A percentile compares a stretch with the other conserved stretches of the same genome.
Evolutionary conservation across 2,797 vertebrate species (phyloP).

Genomic region (Poeciliopsis presidionis): DNA sequence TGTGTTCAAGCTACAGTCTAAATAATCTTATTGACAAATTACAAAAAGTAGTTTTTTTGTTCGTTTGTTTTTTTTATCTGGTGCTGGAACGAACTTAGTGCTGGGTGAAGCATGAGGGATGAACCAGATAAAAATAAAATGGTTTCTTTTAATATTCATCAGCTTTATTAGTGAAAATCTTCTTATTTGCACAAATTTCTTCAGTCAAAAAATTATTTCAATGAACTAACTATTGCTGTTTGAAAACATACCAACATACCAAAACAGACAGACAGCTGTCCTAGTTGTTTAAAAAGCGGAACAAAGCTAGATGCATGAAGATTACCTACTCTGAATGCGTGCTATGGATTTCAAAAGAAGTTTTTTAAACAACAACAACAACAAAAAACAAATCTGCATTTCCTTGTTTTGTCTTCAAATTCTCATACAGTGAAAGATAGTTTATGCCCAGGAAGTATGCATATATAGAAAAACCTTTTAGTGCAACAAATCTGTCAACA

Average conservation of each 20-base stretch:
- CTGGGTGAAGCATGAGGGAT: not conserved
- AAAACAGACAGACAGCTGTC: not conserved
- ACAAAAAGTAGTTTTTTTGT: not conserved
- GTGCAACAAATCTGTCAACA: constrained; percentile 6
- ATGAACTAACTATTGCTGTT: not conserved
- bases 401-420: not conserved
- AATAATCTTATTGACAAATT: not conserved
- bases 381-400: not conserved
- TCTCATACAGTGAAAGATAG: not conserved
- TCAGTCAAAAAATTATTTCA: not conserved
- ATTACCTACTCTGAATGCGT: not conserved
- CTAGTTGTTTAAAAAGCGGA: not conserved
- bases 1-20: not conserved
- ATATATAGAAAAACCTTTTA: not conserved
- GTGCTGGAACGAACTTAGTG: not conserved
- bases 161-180: not conserved
- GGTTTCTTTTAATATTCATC: not conserved
- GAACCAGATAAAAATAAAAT: not conserved
- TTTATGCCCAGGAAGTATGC: not conserved
- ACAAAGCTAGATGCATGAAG: constrained; percentile 14
- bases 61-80: not conserved
- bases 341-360: not conserved
- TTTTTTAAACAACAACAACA: not conserved
- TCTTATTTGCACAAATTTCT: not conserved
- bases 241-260: not conserved